Percentiles rank a stretch among this genome's conserved stretches.
Evolutionary conservation across 2,113 vertebrate species (phyloP).

Genomic region (Gallinago jamesoni): DNA sequence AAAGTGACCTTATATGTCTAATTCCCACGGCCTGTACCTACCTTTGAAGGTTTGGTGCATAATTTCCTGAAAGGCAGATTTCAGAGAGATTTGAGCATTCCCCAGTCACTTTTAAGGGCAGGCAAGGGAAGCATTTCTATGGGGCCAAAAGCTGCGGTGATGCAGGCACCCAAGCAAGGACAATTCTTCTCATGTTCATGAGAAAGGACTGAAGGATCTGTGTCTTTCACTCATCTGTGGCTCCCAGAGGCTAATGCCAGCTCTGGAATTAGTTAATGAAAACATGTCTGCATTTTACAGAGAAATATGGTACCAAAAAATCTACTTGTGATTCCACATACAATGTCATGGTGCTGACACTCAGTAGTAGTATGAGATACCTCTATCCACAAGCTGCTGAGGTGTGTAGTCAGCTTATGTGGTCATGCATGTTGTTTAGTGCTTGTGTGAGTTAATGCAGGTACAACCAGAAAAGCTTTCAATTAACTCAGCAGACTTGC

Average conservation of each 20-base stretch:
- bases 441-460: neutral
- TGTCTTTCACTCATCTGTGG: neutral
- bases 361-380: neutral
- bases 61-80: neutral
- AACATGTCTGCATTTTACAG: neutral
- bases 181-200: neutral
- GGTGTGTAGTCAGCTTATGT: fast-evolving
- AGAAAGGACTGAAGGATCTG: neutral
- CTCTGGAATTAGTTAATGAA: neutral
- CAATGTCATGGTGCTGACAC: neutral
- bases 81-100: neutral
- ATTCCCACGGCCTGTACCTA: neutral
- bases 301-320: neutral
- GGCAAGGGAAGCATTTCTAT: neutral
- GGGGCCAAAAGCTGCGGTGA: neutral
- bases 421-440: neutral
- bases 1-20: neutral
- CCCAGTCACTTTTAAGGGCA: neutral
- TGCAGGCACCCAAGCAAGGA: neutral
- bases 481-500: neutral
- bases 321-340: neutral
- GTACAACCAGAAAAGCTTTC: neutral
- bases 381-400: neutral
- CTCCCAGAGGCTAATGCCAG: neutral
- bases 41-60: neutral